These are phyloP conservation scores for Cantharis rufa DNA, from an alignment of 2,888 invertebrate species.

Conservation along the genomic window DNA sequence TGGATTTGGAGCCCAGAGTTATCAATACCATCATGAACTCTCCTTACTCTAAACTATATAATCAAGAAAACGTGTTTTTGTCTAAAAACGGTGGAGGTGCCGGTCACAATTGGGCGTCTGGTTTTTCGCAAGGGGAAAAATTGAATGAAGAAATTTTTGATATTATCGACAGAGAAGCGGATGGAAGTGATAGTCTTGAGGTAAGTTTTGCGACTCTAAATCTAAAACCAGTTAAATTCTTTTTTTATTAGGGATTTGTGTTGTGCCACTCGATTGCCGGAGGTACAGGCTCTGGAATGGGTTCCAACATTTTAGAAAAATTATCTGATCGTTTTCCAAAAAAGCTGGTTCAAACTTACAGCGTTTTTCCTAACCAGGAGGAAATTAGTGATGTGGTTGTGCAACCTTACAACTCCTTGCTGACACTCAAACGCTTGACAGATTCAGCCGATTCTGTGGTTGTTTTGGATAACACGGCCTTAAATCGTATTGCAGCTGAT, in stretches of 20 bases:
- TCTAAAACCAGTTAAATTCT: conserved; percentile 11
- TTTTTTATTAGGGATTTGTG: conserved; percentile 80
- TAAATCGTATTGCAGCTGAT: conserved; percentile 92
- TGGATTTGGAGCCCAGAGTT: conserved; percentile 97
- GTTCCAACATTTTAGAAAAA: conserved; percentile 90
- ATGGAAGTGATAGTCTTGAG: conserved; percentile 97
- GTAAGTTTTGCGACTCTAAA: conserved; percentile 52
- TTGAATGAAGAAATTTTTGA: conserved; percentile 96
- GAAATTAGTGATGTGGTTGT: conserved; percentile 96
- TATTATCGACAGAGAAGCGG: conserved; percentile 97
- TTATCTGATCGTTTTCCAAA: conserved; percentile 94
- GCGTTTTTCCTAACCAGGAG: conserved; percentile 97
- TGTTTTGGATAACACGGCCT: conserved; percentile 95
- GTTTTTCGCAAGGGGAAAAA: conserved; percentile 90
- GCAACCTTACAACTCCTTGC: conserved; percentile 93
- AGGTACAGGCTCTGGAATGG: conserved; percentile 99
- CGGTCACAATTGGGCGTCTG: conserved; percentile 99
- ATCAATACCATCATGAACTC: conserved; percentile 96
- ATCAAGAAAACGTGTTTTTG: conserved; percentile 95
- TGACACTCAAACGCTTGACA: conserved; percentile 91
- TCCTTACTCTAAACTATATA: conserved; percentile 86
- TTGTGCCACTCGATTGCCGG: conserved; percentile 99
- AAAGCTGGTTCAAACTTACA: conserved; percentile 96
- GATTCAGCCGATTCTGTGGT: conserved; percentile 97
- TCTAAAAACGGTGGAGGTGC: conserved; percentile 98